phyloP scores from a whole-genome alignment of 2,113 vertebrate species.

The Oreochromis spilurus region DNA sequence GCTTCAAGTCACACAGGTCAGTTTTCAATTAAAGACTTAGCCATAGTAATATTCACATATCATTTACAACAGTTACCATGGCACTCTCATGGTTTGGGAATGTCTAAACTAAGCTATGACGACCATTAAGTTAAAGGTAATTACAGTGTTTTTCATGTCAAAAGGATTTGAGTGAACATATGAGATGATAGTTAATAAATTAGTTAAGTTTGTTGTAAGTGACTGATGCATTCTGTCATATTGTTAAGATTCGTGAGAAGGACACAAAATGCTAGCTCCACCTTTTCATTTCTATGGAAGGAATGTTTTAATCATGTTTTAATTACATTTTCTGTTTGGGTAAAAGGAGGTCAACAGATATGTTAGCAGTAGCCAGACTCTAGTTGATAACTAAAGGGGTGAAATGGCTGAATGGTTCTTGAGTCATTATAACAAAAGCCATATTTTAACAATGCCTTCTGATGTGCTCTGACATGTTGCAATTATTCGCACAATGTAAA shows the following conservation, averaged over 20 bases:
- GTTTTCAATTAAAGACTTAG: not conserved
- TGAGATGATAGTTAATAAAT: not conserved
- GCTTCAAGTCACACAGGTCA: not conserved
- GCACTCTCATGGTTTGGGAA: not conserved
- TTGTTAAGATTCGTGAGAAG: not conserved
- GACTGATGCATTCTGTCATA: not conserved
- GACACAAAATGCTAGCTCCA: conserved; percentile 33
- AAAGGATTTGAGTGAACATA: conserved; percentile 7
- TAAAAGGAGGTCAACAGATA: conserved; percentile 12
- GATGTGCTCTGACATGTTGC: conserved; percentile 31
- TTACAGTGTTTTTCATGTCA: not conserved
- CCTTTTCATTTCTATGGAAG: not conserved
- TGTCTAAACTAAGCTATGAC: not conserved
- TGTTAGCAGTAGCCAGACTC: not conserved
- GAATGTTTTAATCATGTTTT: conserved; percentile 16
- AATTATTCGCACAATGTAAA: not conserved
- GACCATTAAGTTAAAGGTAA: not conserved
- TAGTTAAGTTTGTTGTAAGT: not conserved
- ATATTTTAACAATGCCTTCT: not conserved
- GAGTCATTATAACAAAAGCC: not conserved
- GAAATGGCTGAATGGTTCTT: not conserved
- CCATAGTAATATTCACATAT: not conserved
- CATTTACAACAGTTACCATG: not conserved
- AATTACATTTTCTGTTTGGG: conserved; percentile 12
- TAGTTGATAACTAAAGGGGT: not conserved